Evolutionary conservation across 2,797 vertebrate species (phyloP).

Genomic region (Sebastes baramenuke): DNA sequence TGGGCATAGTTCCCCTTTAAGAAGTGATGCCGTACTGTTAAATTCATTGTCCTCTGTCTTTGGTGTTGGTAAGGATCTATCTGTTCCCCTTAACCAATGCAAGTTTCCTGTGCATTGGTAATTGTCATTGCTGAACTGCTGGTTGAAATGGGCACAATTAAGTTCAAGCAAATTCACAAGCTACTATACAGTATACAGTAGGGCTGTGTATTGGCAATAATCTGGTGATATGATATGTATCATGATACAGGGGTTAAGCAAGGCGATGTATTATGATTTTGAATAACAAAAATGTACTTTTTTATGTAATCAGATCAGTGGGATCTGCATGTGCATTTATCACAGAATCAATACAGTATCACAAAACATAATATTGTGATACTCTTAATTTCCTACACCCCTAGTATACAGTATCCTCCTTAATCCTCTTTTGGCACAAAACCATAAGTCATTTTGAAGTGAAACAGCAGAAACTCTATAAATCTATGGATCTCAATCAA

Average conservation of each 20-base stretch:
- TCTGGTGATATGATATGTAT: too few species aligned
- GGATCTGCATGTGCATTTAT: too few species aligned
- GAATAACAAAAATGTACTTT: too few species aligned
- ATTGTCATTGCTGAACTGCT: not conserved
- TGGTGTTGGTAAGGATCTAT: not conserved
- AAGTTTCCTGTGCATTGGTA: not conserved
- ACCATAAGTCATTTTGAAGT: not conserved
- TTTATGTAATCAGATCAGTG: too few species aligned
- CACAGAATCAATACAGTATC: too few species aligned
- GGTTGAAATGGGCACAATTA: not conserved
- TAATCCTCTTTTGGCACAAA: slow-evolving; percentile 8
- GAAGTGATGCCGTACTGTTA: not conserved
- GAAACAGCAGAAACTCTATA: slow-evolving; percentile 1
- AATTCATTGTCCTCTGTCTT: not conserved
- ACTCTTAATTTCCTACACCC: too few species aligned
- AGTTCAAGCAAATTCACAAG: not conserved
- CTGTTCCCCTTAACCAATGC: not conserved
- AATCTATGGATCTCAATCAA: slow-evolving; percentile 5
- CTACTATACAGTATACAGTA: not conserved
- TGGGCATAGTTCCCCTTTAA: not conserved
- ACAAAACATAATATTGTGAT: too few species aligned
- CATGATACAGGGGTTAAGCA: too few species aligned
- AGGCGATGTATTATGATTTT: too few species aligned
- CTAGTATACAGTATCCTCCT: not conserved
- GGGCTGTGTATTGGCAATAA: too few species aligned